Base-by-base conservation (phyloP, 2,888 invertebrate species). In the Eutolmus rufibarbis region DNA sequence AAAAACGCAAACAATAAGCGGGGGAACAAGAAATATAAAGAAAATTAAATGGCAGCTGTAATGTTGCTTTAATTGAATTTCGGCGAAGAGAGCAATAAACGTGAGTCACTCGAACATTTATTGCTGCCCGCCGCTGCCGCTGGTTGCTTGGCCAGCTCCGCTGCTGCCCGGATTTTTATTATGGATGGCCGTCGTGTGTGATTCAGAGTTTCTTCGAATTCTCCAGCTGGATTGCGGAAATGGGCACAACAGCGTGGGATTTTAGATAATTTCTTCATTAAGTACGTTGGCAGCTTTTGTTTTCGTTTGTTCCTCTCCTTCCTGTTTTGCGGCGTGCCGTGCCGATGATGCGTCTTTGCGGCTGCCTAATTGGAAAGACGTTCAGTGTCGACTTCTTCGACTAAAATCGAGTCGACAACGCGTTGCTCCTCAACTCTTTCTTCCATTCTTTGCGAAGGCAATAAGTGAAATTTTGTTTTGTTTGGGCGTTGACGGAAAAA, bases 181-280 rank as follows among this genome's bases (percentile, higher is more conserved):
- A 66, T 66, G 66, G 66, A 23, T 66, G 66, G 66, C 23, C 66
- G 19, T 12, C 66, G 66, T 23, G 12, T 66, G 66, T 66, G 66
- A 66, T 79, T 79, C 79, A 79, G 51, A 51, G 51, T 28, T 79
- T 79, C 79, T 79, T 56, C 16, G 79, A 79, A 79, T 79, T 79
- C 43, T 46, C 66, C 51, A 51, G 51, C 51, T 28, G 79, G 79
- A 79, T 79, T 79, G 51, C 79, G 79, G 79, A 79, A 79, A 79
- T 79, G 79, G 66, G 23, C 66, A 66, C 66, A 66, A 66, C 66
- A 66, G 66, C 66, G 66, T 66, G 66, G 66, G 66, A 23, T 28
- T 66, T 66, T 66, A 66, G 66, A 66, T 66, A 66, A 66, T 66
- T 66, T 66, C 66, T 66, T 66, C 66, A 66, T 66, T 66, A 66